These are phyloP conservation scores for Psophia crepitans DNA, from an alignment of 2,113 vertebrate species.

Conservation along the genomic window DNA sequence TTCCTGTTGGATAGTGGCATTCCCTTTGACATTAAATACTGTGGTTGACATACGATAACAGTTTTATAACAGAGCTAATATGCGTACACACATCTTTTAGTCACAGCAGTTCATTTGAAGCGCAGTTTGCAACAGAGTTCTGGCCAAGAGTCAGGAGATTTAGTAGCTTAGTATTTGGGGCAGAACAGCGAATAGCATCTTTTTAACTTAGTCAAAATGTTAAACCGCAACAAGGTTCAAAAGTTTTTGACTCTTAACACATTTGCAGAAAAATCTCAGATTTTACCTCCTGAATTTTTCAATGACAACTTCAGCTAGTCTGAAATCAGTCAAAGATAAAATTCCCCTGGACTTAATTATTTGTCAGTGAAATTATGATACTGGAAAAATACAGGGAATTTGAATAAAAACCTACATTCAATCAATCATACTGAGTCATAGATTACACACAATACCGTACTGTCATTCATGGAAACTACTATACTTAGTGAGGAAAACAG, in stretches of 20 bases:
- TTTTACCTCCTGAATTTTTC: neutral
- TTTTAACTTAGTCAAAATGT: neutral
- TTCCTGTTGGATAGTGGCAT: neutral
- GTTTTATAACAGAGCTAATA: neutral
- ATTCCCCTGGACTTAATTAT: neutral
- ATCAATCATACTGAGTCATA: neutral
- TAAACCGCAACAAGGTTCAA: neutral
- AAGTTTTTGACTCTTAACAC: neutral
- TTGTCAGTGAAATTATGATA: neutral
- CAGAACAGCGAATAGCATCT: neutral
- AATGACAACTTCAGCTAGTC: neutral
- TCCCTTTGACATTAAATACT: neutral
- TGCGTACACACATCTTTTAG: neutral
- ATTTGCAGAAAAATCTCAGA: neutral
- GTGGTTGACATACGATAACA: neutral
- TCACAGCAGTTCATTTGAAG: neutral
- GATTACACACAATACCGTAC: fast-evolving
- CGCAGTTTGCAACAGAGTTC: neutral
- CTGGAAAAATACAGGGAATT: neutral
- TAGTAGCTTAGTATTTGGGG: neutral
- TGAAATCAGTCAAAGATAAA: neutral
- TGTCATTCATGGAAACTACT: neutral
- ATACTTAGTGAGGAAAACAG: neutral
- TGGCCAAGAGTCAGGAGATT: neutral
- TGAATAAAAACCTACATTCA: neutral